Conservation (phyloP, 2,113 vertebrate genomes). For the Sialia sialis region DNA sequence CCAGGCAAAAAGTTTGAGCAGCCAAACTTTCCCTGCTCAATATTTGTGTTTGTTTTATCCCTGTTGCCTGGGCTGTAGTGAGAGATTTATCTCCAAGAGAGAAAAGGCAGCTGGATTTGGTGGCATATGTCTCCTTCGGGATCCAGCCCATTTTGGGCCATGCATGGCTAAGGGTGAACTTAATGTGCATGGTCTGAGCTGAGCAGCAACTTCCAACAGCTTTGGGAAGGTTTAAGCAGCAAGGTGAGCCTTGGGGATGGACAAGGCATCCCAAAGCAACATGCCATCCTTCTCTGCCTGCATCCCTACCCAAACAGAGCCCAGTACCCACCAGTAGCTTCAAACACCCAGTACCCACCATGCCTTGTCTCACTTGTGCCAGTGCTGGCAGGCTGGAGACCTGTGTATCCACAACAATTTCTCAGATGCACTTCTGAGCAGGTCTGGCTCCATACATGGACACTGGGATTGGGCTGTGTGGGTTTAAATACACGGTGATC, state of each 20-base stretch:
- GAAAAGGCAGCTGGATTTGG: constrained; percentile 4
- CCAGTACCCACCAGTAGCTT: background rate
- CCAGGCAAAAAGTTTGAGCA: background rate
- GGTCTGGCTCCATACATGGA: background rate
- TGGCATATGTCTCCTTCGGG: background rate
- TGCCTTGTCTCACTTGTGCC: background rate
- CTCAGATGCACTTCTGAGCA: background rate
- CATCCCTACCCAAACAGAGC: background rate
- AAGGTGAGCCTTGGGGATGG: background rate
- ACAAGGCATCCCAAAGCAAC: background rate
- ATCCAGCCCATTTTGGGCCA: background rate
- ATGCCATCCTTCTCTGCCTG: background rate
- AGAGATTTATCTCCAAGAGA: background rate
- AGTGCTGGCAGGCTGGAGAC: background rate
- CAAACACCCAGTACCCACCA: background rate
- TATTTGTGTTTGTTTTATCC: constrained; percentile 43
- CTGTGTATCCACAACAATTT: rapidly evolving
- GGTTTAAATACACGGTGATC: rapidly evolving
- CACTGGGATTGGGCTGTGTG: rapidly evolving
- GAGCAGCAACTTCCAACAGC: background rate
- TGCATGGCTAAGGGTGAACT: background rate
- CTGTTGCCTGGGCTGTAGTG: background rate
- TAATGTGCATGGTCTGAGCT: background rate
- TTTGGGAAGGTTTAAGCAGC: background rate
- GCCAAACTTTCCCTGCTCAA: background rate